These are phyloP conservation scores for Kradibia gibbosae DNA, from an alignment of 1,140 invertebrate genomes.

Conservation along the genomic window DNA sequence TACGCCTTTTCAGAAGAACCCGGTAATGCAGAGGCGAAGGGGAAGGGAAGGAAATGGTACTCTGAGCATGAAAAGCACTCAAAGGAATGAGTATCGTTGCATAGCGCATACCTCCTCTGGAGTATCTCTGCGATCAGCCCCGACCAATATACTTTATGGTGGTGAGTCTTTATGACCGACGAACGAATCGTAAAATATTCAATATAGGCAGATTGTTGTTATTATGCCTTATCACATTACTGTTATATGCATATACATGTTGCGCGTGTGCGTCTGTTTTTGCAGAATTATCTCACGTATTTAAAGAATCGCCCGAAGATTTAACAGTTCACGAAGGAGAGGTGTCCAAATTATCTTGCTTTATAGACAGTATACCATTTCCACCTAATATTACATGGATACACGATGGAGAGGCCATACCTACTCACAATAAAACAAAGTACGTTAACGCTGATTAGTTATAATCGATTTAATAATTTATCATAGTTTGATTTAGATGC, in stretches of 20 bases:
- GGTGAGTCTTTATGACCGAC: constrained; percentile 53
- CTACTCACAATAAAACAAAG: constrained; percentile 66
- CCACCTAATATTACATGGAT: constrained; percentile 73
- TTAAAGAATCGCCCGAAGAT: constrained; percentile 70
- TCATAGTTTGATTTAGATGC: too few relatives aligned
- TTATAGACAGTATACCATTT: constrained; percentile 74
- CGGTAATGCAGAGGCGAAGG: constrained; percentile 63
- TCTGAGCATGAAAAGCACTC: constrained; percentile 48
- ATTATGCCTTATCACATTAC: neutral
- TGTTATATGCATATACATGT: too few relatives aligned
- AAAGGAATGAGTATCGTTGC: constrained; percentile 66
- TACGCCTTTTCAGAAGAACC: constrained; percentile 54
- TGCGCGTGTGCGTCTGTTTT: neutral
- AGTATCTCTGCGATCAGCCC: constrained; percentile 63
- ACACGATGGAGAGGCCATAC: constrained; percentile 70
- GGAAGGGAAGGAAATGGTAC: constrained; percentile 57
- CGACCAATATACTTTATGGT: constrained; percentile 64
- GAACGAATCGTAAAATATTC: neutral
- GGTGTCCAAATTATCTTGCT: constrained; percentile 72
- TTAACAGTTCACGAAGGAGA: constrained; percentile 71
- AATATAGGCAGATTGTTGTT: neutral
- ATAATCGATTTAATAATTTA: neutral
- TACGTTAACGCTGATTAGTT: constrained; percentile 49
- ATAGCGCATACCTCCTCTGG: constrained; percentile 63
- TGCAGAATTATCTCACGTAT: constrained; percentile 70